Conservation (phyloP, 2,888 invertebrate species). For the Dolomedes plantarius region DNA sequence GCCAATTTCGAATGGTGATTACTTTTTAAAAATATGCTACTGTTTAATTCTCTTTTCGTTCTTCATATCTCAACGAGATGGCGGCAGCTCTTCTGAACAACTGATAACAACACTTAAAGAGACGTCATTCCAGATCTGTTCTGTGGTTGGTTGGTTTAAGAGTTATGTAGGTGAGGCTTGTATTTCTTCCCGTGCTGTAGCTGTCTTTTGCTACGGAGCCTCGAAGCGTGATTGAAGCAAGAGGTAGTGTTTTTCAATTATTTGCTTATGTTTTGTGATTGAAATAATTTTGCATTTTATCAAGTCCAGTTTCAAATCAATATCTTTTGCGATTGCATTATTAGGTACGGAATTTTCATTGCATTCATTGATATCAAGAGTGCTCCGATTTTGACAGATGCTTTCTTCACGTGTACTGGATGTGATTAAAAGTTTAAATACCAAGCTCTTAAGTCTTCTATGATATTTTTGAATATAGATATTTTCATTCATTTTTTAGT, state of each 20-base stretch:
- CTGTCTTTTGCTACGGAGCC: constrained; percentile 44
- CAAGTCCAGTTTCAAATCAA: background rate
- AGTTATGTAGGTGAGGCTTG: constrained; percentile 70
- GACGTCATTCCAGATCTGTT: constrained; percentile 21
- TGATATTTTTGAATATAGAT: background rate
- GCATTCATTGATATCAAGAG: constrained; percentile 17
- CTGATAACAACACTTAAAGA: constrained; percentile 15
- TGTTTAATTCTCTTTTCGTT: too few species aligned
- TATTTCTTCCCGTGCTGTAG: constrained; percentile 54
- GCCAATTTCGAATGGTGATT: too few species aligned
- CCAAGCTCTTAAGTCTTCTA: background rate
- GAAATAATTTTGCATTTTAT: background rate
- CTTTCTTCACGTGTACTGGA: constrained; percentile 31
- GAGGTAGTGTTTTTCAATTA: constrained; percentile 64
- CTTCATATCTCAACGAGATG: constrained; percentile 42
- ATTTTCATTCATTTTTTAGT: background rate
- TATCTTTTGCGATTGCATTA: background rate
- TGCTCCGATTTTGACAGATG: constrained; percentile 53
- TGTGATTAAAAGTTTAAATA: constrained; percentile 7
- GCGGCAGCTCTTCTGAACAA: constrained; percentile 35
- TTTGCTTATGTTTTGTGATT: constrained; percentile 34
- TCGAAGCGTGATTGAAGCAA: constrained; percentile 54
- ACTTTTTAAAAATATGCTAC: too few species aligned
- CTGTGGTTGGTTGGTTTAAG: constrained; percentile 47
- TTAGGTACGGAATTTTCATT: constrained; percentile 15